These are phyloP conservation scores for Cepaea hortensis DNA, from an alignment of 2,888 invertebrate species.

Conservation along the genomic window DNA sequence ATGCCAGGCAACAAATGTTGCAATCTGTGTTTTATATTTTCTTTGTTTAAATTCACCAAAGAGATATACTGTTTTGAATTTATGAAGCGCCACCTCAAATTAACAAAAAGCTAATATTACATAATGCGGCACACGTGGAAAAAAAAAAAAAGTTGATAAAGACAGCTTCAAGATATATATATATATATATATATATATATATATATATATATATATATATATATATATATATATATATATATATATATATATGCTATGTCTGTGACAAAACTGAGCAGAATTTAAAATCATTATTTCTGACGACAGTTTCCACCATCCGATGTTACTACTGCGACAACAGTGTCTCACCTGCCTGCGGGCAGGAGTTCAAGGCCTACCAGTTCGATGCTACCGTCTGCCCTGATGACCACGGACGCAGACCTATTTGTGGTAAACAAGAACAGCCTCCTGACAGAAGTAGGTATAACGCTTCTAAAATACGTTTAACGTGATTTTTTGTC, in stretches of 20 bases:
- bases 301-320: neutral
- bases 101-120: too few relatives aligned
- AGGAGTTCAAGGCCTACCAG: constrained; percentile 53
- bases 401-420: neutral
- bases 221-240: neutral
- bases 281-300: too few relatives aligned
- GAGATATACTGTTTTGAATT: too few relatives aligned
- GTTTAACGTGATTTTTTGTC: neutral
- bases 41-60: too few relatives aligned
- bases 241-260: neutral
- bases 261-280: too few relatives aligned
- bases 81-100: too few relatives aligned
- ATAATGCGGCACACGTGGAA: too few relatives aligned
- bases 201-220: neutral
- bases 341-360: constrained; percentile 49
- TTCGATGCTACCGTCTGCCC: constrained; percentile 46
- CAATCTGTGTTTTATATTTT: too few relatives aligned
- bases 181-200: neutral
- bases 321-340: constrained; percentile 55
- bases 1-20: too few relatives aligned
- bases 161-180: neutral
- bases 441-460: constrained; percentile 48
- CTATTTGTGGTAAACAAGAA: constrained; percentile 55
- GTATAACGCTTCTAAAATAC: neutral
- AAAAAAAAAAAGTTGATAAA: too few relatives aligned